A percentile compares a stretch with the other conserved stretches of the same genome.
Evolutionary conservation across 1,140 invertebrate genomes (phyloP).

Genomic region (Caenorhabditis elegans): WBcel235 BX284605.5:7964501-7965000

Average conservation of each 20-base stretch:
- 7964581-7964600: conserved; percentile 63
- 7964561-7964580: conserved; percentile 66
- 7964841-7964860: background rate
- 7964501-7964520: conserved; percentile 65
- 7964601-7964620: conserved; percentile 65
- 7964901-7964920: background rate
- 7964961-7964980: too few species aligned
- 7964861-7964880: background rate
- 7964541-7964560: conserved; percentile 72
- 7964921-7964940: too few species aligned
- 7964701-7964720: conserved; percentile 67
- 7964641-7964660: conserved; percentile 68
- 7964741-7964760: conserved; percentile 70
- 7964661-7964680: conserved; percentile 66
- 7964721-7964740: conserved; percentile 70
- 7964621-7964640: conserved; percentile 66
- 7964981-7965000: too few species aligned
- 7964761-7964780: conserved; percentile 70
- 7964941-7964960: too few species aligned
- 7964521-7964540: conserved; percentile 67
- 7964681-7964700: conserved; percentile 65
- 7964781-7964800: conserved; percentile 71
- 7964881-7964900: too few species aligned
- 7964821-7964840: conserved; percentile 54
- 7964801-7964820: conserved; percentile 66